Evolutionary conservation across 2,113 vertebrate genomes (phyloP), one percentile per base, ranked within the genome.

Genomic region (Platysteira castanea): DNA sequence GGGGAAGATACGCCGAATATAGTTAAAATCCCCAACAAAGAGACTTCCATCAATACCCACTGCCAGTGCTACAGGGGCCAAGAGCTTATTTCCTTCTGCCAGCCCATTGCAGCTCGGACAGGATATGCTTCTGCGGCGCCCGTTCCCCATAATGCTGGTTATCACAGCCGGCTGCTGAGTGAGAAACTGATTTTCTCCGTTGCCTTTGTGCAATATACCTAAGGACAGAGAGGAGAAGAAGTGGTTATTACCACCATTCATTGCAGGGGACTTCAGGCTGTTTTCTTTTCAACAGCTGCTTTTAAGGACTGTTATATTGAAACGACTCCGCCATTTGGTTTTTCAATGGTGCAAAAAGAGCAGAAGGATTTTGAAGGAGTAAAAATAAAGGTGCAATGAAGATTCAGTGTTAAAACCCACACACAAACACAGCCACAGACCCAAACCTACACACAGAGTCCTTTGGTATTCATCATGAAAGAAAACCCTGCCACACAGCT

Each of bases 201-300:
- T 99, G 87, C 99, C 99, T 97, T 99, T 99, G 97, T 99, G 99
- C 76, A 99, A 98, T 96, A 99, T 99, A 73, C 99, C 99, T 99
- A 97, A 73, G 39, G 96, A 90, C 4, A 31, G 82, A 75, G 37
- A 85, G 49, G 30, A 94, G 49, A 39, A 46, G n/a, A 73, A 68
- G 74, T 50, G 47, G 46, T 98, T 84, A 96, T 69, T 65, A 75
- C 70, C 28, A 14, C 56, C 39, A 35, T 60, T 77, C 49, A 52
- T 46, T 74, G 93, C 69, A 67, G 47, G 68, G 44, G 77, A 68
- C 86, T 96, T 71, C 11, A 84, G 80, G 47, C 52, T 87, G 64
- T 54, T 84, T 63, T 78, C 54, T 56, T 85, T 77, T 52, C 85
- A 94, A 78, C 28, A 78, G 60, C 63, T 68, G 69, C 86, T 79